Conservation (phyloP, 2,113 vertebrate species). For the Ramphastos sulfuratus region DNA sequence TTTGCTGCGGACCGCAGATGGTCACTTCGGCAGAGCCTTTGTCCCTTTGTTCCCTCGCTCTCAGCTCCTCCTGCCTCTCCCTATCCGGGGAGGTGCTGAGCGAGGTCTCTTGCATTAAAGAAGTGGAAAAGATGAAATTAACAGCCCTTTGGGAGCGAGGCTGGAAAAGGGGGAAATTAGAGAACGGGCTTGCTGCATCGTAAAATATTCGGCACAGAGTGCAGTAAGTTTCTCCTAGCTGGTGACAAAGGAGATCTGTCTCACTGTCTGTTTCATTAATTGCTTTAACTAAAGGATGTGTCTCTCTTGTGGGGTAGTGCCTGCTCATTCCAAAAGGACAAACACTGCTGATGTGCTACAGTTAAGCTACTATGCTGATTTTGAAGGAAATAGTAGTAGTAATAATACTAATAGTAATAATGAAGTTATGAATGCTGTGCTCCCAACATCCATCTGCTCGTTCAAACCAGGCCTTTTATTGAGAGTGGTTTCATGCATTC, state of each 20-base stretch:
- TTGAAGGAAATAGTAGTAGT: background rate
- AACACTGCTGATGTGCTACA: background rate
- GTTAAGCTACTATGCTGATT: background rate
- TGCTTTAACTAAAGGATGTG: slow-evolving; percentile 68
- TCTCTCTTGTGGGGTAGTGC: slow-evolving; percentile 3
- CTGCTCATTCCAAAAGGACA: slow-evolving; percentile 35
- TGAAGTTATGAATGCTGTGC: background rate
- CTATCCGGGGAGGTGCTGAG: background rate
- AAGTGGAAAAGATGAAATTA: background rate
- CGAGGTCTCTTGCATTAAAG: background rate
- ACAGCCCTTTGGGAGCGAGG: background rate
- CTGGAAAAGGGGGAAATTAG: slow-evolving; percentile 24
- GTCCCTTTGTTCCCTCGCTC: background rate
- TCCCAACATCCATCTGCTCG: slow-evolving; percentile 55
- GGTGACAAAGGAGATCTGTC: slow-evolving; percentile 68
- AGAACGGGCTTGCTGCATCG: slow-evolving; percentile 18
- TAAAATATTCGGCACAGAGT: slow-evolving; percentile 37
- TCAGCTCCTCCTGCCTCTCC: background rate
- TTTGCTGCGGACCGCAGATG: slow-evolving; percentile 75
- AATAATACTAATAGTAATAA: background rate
- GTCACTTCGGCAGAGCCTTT: slow-evolving; percentile 49
- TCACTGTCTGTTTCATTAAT: slow-evolving; percentile 73
- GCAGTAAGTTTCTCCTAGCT: slow-evolving; percentile 61
- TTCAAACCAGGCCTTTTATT: slow-evolving; percentile 31
- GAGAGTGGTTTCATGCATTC: slow-evolving; percentile 47